A percentile compares a stretch with the other conserved stretches of the same genome.
These are phyloP conservation scores for Drosophila vallismaia DNA, from an alignment of 2,888 invertebrate genomes.

Conservation along the genomic window DNA sequence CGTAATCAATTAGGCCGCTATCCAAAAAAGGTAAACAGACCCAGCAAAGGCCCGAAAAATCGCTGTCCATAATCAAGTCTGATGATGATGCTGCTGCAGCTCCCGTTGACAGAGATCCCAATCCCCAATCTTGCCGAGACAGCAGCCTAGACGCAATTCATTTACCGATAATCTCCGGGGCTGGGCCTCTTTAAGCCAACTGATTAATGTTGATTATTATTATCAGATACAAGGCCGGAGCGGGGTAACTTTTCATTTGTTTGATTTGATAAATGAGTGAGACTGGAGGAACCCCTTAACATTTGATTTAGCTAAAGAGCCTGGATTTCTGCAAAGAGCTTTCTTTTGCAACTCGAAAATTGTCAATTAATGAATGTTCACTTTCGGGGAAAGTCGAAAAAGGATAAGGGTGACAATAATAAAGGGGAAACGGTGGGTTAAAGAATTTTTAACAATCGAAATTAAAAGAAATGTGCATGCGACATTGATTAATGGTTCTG, in stretches of 20 bases:
- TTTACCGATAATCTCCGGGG: slow-evolving; percentile 67
- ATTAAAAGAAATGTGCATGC: not conserved
- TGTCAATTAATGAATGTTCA: slow-evolving; percentile 43
- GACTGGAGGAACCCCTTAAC: slow-evolving; percentile 6
- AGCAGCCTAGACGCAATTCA: slow-evolving; percentile 50
- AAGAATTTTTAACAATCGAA: not conserved
- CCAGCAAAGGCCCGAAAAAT: slow-evolving; percentile 29
- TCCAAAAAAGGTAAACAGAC: slow-evolving; percentile 67
- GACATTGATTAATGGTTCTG: slow-evolving; percentile 5
- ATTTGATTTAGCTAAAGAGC: not conserved
- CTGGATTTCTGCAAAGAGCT: slow-evolving; percentile 2
- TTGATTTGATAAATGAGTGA: slow-evolving; percentile 36
- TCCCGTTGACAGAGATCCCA: slow-evolving; percentile 42
- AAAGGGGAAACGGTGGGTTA: not conserved
- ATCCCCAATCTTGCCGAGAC: slow-evolving; percentile 10
- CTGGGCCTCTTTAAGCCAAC: slow-evolving; percentile 49
- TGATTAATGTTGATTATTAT: slow-evolving; percentile 77
- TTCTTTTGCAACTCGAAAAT: slow-evolving; percentile 13
- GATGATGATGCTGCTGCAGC: slow-evolving; percentile 32
- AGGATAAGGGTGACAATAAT: not conserved
- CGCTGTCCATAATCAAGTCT: slow-evolving; percentile 30
- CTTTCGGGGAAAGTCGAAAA: not conserved
- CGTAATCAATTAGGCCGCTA: slow-evolving; percentile 71
- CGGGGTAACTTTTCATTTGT: slow-evolving; percentile 58
- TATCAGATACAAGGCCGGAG: slow-evolving; percentile 20